Conservation (phyloP, 2,888 invertebrate genomes). For the Oxyteleia sp. region DNA sequence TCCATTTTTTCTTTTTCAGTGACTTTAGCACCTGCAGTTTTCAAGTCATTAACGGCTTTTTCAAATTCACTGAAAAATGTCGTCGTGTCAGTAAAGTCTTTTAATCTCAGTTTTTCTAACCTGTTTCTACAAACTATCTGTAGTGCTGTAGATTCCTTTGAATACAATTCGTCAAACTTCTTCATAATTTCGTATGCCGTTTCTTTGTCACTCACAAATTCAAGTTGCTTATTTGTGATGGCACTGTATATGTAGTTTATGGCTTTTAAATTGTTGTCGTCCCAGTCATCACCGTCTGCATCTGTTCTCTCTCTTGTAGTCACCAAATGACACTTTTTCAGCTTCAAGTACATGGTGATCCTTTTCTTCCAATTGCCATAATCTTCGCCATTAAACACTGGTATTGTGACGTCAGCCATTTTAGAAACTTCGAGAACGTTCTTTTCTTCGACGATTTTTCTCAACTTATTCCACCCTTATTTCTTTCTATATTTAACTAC, state of each 20-base stretch:
- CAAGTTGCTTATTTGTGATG: constrained; percentile 62
- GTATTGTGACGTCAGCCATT: constrained; percentile 55
- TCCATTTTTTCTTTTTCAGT: constrained; percentile 76
- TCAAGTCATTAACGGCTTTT: constrained; percentile 73
- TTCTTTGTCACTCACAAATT: constrained; percentile 64
- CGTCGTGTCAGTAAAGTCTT: constrained; percentile 63
- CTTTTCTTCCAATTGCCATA: constrained; percentile 75
- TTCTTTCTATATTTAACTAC: background rate
- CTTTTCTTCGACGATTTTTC: background rate
- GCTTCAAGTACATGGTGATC: constrained; percentile 64
- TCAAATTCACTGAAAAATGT: constrained; percentile 65
- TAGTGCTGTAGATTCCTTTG: constrained; percentile 72
- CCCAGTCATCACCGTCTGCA: constrained; percentile 45
- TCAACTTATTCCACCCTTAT: background rate
- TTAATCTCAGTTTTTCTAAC: constrained; percentile 71
- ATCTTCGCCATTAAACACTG: constrained; percentile 72
- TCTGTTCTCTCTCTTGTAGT: constrained; percentile 29
- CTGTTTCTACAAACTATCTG: constrained; percentile 68
- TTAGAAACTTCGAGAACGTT: constrained; percentile 37
- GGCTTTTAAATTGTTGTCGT: constrained; percentile 73
- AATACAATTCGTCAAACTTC: constrained; percentile 74
- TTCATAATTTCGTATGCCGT: constrained; percentile 73
- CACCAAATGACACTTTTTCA: constrained; percentile 66
- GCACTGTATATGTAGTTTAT: constrained; percentile 70
- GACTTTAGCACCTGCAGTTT: constrained; percentile 72